A percentile compares a stretch with the other conserved stretches of the same genome.
phyloP scores from a whole-genome alignment of 2,888 invertebrate genomes.

The Noctua janthe region DNA sequence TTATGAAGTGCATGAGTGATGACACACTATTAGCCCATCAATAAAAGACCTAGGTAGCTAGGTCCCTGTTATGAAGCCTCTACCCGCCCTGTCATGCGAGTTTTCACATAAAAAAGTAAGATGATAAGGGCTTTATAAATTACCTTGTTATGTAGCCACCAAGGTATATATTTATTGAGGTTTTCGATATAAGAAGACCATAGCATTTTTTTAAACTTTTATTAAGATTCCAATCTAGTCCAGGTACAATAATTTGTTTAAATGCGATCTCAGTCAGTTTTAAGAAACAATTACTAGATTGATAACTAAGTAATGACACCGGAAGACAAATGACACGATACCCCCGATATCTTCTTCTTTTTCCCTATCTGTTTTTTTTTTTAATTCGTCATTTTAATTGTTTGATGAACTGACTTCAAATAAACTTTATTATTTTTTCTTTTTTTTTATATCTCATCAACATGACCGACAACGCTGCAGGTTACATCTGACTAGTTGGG shows the following conservation, averaged over 20 bases:
- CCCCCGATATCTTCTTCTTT: no score
- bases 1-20: conserved; percentile 17
- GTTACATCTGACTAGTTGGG: background rate
- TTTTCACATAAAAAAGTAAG: background rate
- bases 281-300: background rate
- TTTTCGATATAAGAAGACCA: background rate
- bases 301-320: background rate
- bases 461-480: background rate
- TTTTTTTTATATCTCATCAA: background rate
- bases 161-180: background rate
- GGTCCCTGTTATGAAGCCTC: background rate
- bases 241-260: background rate
- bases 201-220: background rate
- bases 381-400: no score
- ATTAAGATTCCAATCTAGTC: background rate
- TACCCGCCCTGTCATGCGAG: background rate
- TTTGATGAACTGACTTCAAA: no score
- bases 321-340: background rate
- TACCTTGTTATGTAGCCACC: background rate
- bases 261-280: background rate
- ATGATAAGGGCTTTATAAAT: background rate
- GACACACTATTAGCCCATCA: conserved; percentile 13
- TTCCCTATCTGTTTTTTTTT: no score
- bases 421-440: no score
- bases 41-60: background rate